A percentile compares a stretch with the other conserved stretches of the same genome.
These are phyloP conservation scores for Percopsis transmontana DNA, from an alignment of 2,113 vertebrate species.

Conservation along the genomic window DNA sequence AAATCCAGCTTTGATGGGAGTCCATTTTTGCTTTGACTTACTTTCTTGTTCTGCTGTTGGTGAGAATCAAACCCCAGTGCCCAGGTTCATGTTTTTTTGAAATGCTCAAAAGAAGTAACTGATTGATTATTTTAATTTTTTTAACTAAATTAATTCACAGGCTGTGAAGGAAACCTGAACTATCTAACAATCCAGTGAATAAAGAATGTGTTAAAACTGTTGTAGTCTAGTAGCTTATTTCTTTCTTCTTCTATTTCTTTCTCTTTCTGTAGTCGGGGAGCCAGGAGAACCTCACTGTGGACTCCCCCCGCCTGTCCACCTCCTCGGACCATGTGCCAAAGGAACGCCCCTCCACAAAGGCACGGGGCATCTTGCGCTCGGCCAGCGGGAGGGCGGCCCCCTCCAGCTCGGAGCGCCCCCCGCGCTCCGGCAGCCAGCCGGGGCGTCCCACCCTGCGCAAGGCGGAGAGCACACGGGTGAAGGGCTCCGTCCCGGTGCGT, in stretches of 20 bases:
- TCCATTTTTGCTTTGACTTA: neutral
- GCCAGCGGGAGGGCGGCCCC: constrained; percentile 81
- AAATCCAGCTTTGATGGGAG: neutral
- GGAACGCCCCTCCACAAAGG: constrained; percentile 72
- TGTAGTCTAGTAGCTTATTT: neutral
- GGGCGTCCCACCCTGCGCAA: constrained; percentile 80
- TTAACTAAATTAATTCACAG: too few relatives aligned
- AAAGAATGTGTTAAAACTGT: neutral
- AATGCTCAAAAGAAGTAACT: too few relatives aligned
- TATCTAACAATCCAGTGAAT: too few relatives aligned
- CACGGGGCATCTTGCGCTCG: constrained; percentile 85
- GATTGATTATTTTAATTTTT: too few relatives aligned
- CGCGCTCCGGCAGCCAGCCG: constrained; percentile 66
- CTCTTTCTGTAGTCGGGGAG: constrained; percentile 79
- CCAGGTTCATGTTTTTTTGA: neutral
- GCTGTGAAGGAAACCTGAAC: too few relatives aligned
- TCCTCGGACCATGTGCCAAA: constrained; percentile 81
- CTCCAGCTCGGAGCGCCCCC: constrained; percentile 75
- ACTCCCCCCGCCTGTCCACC: constrained; percentile 86
- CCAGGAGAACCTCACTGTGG: constrained; percentile 90
- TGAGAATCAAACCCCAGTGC: too few relatives aligned
- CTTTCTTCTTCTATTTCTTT: neutral
- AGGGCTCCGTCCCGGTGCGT: constrained; percentile 76
- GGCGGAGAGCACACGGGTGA: constrained; percentile 83
- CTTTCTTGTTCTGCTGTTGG: neutral